Evolutionary conservation across 2,113 vertebrate species (phyloP).

Genomic region (Circaetus gallicus): DNA sequence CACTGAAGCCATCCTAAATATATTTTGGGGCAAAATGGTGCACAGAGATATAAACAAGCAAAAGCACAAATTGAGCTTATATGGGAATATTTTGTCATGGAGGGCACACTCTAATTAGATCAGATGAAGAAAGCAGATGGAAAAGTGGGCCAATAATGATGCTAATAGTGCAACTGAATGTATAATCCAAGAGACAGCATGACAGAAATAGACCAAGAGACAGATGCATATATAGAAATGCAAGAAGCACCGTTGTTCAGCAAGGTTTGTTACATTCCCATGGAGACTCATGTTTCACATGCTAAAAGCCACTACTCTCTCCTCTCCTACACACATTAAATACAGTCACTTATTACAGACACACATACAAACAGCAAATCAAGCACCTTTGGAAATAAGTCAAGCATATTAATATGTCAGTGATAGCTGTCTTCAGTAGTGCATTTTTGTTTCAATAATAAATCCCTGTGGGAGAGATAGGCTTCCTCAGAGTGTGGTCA

Average conservation of each 20-base stretch:
- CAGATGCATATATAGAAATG: background rate
- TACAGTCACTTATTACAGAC: background rate
- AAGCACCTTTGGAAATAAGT: conserved; percentile 11
- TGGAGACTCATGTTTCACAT: background rate
- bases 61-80: background rate
- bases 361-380: background rate
- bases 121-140: background rate
- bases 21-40: background rate
- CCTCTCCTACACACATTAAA: background rate
- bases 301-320: background rate
- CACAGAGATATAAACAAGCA: background rate
- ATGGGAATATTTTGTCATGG: background rate
- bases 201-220: background rate
- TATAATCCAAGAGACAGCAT: background rate
- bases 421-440: background rate
- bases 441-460: background rate
- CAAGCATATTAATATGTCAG: background rate
- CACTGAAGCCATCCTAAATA: background rate
- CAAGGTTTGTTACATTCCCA: background rate
- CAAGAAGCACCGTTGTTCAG: background rate
- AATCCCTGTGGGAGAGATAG: background rate
- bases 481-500: background rate
- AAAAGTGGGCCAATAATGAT: background rate
- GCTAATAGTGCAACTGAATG: background rate
- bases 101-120: background rate